Base-by-base conservation (phyloP, 2,888 invertebrate species). In the Yponomeuta sedellus region DNA sequence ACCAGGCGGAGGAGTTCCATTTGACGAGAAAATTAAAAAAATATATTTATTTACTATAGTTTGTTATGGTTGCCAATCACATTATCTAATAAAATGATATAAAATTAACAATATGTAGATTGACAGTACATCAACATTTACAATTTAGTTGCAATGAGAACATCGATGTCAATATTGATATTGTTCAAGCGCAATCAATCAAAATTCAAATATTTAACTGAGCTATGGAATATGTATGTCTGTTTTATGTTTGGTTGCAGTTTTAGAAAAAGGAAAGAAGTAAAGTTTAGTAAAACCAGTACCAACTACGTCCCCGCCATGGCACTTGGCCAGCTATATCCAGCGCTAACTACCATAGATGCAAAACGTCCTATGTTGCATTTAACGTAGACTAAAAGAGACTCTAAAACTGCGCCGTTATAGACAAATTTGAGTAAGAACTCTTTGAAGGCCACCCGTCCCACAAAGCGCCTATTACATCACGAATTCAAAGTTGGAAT, bases 301-400 rank as follows among this genome's bases (percentile, higher is more conserved):
- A 4, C 16, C 16, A 52, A 52, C 44, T 4, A 16, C 44, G 12
- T 16, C 44, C 16, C 16, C 16, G 52, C 61, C 69, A 70, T 77
- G 78, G 80, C 77, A 80, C 69, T 69, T 69, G 72, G 76, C 77
- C 80, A 80, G 70, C 72, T 68, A n/a, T 64, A 56, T 56, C 64
- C 56, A n/a, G 39, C 40, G 34, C 8, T 34, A 5, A 40, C 19
- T 34, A n/a, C 16, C 34, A n/a, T 3, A 34, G 8, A 28, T 1
- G 11, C 6, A 62, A 62, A 39, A 34, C 16, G 39, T n/a, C 34
- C 34, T 4, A 62, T 19, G 34, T 34, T 34, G n/a, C 34, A 1
- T 10, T n/a, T 16, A 20, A 63, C 20, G 19, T 44, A 63, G 1
- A 63, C 22, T 2, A 44, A 63, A 44, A 64, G 68, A 67, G 71